Percentiles rank a stretch among this genome's conserved stretches.
These are phyloP conservation scores for Silurus glanis DNA, from an alignment of 2,113 vertebrate genomes.

Conservation along the genomic window DNA sequence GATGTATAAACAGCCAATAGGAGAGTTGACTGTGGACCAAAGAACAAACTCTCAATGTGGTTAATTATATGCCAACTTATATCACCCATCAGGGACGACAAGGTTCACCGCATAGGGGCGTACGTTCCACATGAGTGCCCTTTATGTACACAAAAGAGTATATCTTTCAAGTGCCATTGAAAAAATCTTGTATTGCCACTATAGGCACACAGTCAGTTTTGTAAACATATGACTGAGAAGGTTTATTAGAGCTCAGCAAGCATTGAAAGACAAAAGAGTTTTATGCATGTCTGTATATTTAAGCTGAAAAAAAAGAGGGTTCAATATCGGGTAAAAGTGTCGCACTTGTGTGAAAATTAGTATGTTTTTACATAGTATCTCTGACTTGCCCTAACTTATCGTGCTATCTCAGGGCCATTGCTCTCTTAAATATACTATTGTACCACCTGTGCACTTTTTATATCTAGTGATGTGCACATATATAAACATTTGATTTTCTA, in stretches of 20 bases:
- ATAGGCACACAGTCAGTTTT: neutral
- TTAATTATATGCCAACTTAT: neutral
- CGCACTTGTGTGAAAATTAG: neutral
- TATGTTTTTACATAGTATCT: neutral
- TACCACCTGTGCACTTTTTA: neutral
- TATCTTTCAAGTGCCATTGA: constrained; percentile 4
- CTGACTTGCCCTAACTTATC: neutral
- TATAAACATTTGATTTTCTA: neutral
- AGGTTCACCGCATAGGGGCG: constrained; percentile 1
- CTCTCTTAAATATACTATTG: neutral
- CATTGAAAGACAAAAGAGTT: neutral
- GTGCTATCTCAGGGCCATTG: neutral
- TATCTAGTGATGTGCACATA: neutral
- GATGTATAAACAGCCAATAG: neutral
- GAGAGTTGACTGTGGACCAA: neutral
- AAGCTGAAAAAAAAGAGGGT: neutral
- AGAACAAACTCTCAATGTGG: neutral
- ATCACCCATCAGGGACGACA: neutral
- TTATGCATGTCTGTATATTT: neutral
- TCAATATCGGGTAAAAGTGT: neutral
- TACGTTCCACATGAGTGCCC: neutral
- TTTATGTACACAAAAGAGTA: constrained; percentile 2
- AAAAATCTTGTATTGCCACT: neutral
- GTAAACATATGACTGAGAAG: neutral
- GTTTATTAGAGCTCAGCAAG: no score